phyloP scores from a whole-genome alignment of 2,113 vertebrate species.

The Tragelaphus scriptus region DNA sequence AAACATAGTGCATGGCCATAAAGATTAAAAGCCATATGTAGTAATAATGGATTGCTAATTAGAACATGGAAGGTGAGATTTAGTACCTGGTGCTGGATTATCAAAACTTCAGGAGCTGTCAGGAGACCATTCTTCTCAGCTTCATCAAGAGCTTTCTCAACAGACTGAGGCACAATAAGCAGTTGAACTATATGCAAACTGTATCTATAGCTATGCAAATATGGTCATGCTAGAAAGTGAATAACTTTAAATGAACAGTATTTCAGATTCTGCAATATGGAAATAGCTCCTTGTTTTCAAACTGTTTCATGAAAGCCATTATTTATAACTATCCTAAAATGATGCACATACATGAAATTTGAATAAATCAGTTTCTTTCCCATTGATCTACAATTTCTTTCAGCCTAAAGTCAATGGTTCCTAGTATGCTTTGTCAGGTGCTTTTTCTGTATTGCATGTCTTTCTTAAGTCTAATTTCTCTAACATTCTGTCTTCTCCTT shows the following conservation, averaged over 20 bases:
- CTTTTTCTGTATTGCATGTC: background rate
- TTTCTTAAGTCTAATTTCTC: background rate
- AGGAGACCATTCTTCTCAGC: background rate
- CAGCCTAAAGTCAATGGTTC: background rate
- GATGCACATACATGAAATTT: background rate
- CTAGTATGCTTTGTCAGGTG: background rate
- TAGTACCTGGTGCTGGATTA: background rate
- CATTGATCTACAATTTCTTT: constrained; percentile 1
- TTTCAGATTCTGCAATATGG: background rate
- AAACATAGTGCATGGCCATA: background rate
- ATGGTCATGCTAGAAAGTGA: background rate
- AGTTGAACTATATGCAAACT: background rate
- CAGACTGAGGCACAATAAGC: background rate
- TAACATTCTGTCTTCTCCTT: background rate
- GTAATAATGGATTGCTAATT: constrained; percentile 46
- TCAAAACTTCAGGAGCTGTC: background rate
- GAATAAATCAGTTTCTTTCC: background rate
- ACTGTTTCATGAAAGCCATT: background rate
- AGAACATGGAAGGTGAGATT: constrained; percentile 24
- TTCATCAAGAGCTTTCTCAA: background rate
- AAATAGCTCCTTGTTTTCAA: background rate
- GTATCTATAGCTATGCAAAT: background rate
- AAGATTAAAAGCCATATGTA: constrained; percentile 37
- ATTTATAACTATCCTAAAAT: background rate
- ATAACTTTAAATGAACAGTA: background rate